Evolutionary conservation across 2,888 invertebrate genomes (phyloP).

Genomic region (Drosophila paucipuncta): DNA sequence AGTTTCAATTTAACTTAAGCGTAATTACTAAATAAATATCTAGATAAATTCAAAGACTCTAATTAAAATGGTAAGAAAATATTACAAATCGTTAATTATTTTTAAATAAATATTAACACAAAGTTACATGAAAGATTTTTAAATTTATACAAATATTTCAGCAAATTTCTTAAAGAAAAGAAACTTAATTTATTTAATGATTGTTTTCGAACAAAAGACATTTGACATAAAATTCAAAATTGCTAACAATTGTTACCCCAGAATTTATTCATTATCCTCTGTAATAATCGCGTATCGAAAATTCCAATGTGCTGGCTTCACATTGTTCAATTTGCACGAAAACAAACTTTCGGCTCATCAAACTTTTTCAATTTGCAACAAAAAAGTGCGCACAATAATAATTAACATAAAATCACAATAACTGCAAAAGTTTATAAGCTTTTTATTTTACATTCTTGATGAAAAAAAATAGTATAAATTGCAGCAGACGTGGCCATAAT

Average conservation of each 20-base stretch:
- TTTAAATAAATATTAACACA: not conserved
- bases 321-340: constrained; percentile 35
- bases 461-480: constrained; percentile 23
- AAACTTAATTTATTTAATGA: not conserved
- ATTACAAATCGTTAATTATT: not conserved
- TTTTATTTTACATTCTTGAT: constrained; percentile 35
- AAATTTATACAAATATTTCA: not conserved
- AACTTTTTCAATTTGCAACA: constrained; percentile 68
- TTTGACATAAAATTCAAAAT: not conserved
- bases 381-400: constrained; percentile 44
- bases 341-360: constrained; percentile 49
- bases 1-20: not conserved
- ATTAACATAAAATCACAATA: constrained; percentile 60
- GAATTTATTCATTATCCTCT: constrained; percentile 1
- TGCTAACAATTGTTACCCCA: not conserved
- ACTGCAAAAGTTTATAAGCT: constrained; percentile 55
- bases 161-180: not conserved
- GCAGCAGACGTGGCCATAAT: constrained; percentile 7
- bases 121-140: not conserved
- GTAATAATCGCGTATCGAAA: constrained; percentile 38
- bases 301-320: constrained; percentile 29
- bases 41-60: not conserved
- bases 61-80: not conserved
- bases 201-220: not conserved
- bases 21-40: not conserved